Evolutionary conservation across 2,797 vertebrate genomes (phyloP).

Genomic region (Taenioides sp.): DNA sequence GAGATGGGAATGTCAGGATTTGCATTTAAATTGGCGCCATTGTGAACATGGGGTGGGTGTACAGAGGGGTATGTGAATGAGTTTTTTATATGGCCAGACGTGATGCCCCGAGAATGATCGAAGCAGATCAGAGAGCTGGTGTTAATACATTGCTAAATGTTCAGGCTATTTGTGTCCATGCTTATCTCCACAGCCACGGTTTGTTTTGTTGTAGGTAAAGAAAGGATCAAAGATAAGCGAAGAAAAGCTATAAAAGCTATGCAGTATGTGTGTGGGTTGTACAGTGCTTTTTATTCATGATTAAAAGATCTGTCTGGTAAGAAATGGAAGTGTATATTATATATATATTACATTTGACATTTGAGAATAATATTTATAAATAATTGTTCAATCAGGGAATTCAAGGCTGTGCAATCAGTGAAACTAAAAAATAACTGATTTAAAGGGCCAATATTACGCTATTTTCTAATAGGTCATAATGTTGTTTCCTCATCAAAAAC

Average conservation of each 20-base stretch:
- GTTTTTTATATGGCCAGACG: slow-evolving; percentile 39
- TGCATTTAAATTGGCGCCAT: slow-evolving; percentile 80
- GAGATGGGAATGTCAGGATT: slow-evolving; percentile 80
- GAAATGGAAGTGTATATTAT: not conserved
- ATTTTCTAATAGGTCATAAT: no score
- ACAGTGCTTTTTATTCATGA: not conserved
- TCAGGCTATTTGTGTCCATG: slow-evolving; percentile 27
- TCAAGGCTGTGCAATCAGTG: no score
- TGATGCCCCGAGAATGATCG: slow-evolving; percentile 57
- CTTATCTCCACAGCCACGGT: slow-evolving; percentile 6
- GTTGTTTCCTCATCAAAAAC: no score
- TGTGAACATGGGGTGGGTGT: slow-evolving; percentile 62
- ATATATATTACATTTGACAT: not conserved
- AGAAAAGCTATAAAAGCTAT: slow-evolving; percentile 13
- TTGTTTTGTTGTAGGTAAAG: slow-evolving; percentile 39
- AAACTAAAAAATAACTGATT: no score
- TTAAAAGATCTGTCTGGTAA: no score
- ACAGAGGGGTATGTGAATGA: slow-evolving; percentile 62
- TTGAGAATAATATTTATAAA: not conserved
- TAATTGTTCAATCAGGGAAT: no score
- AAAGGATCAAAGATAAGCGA: slow-evolving; percentile 25
- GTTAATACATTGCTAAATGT: slow-evolving; percentile 62
- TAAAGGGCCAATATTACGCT: no score
- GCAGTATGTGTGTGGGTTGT: not conserved
- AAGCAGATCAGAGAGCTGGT: slow-evolving; percentile 52